Conservation (phyloP, 2,888 invertebrate species). For the Boloria selene region DNA sequence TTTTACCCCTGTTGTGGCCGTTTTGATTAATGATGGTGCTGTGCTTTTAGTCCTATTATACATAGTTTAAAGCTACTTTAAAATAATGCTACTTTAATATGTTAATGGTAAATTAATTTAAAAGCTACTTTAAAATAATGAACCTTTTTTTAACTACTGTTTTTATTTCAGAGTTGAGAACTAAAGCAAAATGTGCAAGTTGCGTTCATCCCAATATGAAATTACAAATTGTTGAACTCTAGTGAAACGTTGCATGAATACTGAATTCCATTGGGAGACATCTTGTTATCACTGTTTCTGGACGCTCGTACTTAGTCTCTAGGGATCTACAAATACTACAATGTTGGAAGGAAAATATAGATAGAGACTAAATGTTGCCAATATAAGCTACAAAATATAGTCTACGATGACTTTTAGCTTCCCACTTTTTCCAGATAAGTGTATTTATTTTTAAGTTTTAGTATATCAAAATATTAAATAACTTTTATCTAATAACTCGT, state of each 20-base stretch:
- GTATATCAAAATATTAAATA: too few relatives aligned
- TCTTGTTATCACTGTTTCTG: conserved; percentile 12
- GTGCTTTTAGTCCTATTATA: too few relatives aligned
- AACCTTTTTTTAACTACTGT: too few relatives aligned
- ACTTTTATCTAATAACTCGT: too few relatives aligned
- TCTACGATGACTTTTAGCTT: conserved; percentile 11
- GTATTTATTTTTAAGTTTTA: too few relatives aligned
- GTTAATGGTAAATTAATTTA: too few relatives aligned
- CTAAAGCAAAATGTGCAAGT: neutral
- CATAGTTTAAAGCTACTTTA: too few relatives aligned
- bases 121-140: too few relatives aligned
- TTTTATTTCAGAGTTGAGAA: neutral
- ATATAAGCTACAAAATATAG: conserved; percentile 22
- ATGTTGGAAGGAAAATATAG: conserved; percentile 2
- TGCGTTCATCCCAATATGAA: neutral
- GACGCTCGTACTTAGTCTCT: conserved; percentile 7
- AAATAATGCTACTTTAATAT: too few relatives aligned
- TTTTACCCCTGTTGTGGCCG: too few relatives aligned
- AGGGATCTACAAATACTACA: neutral
- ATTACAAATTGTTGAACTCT: conserved; percentile 13
- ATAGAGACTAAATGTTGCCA: conserved; percentile 10
- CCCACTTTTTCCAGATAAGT: neutral
- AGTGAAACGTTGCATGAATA: conserved; percentile 15
- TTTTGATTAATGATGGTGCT: too few relatives aligned
- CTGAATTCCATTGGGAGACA: conserved; percentile 10